These are phyloP conservation scores for Platyrinchus mystaceus DNA, from an alignment of 2,797 vertebrate species.

Conservation along the genomic window DNA sequence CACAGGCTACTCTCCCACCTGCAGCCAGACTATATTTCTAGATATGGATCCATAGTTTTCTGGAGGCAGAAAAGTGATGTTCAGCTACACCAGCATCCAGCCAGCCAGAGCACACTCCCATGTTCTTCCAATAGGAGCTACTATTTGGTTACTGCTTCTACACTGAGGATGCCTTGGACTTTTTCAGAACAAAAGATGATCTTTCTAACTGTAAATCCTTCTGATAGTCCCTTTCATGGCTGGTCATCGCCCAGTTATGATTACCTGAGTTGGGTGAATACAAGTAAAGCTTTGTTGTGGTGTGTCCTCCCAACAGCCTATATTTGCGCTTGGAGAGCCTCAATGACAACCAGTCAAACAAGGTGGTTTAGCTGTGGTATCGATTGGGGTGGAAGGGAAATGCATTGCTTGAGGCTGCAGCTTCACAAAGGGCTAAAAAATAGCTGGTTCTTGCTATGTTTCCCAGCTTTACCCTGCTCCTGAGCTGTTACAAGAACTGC, in stretches of 20 bases:
- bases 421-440: not conserved
- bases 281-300: not conserved
- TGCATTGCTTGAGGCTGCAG: not conserved
- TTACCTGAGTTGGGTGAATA: not conserved
- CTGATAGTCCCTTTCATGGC: not conserved
- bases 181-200: not conserved
- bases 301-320: not conserved
- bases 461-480: not conserved
- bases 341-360: rapidly evolving
- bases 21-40: not conserved
- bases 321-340: not conserved
- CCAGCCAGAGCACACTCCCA: not conserved
- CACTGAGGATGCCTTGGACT: not conserved
- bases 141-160: not conserved
- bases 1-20: not conserved
- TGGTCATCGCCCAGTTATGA: not conserved
- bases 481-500: not conserved
- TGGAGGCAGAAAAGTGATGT: not conserved
- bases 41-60: not conserved
- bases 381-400: not conserved
- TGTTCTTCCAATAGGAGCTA: not conserved
- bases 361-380: not conserved
- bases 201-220: not conserved
- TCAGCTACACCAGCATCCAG: not conserved
- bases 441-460: not conserved